Percentiles rank a stretch among this genome's conserved stretches.
Conservation (phyloP, 2,113 vertebrate species). For the Micronycteris hirsuta region DNA sequence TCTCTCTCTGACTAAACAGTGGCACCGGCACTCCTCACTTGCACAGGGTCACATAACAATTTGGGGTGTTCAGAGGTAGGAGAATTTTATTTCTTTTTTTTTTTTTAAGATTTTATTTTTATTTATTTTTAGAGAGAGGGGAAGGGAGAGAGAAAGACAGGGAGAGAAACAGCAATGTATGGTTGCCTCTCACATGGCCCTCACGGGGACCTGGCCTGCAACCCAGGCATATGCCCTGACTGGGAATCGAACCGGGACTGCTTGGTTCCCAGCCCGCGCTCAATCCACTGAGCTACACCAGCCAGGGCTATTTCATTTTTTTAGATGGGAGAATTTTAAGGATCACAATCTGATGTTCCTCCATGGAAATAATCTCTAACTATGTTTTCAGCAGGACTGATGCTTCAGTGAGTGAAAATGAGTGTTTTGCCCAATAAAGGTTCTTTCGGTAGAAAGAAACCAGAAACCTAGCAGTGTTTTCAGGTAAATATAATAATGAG, state of each 20-base stretch:
- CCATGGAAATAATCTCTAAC: neutral
- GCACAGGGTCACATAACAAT: neutral
- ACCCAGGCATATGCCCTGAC: too few relatives aligned
- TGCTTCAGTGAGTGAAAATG: neutral
- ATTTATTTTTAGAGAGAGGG: too few relatives aligned
- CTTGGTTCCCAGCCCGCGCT: too few relatives aligned
- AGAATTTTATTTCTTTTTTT: neutral
- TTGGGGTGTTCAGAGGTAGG: neutral
- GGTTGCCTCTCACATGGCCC: too few relatives aligned
- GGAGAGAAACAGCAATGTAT: too few relatives aligned
- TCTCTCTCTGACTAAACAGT: neutral
- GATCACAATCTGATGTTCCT: neutral
- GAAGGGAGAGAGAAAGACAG: too few relatives aligned
- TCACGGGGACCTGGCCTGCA: too few relatives aligned
- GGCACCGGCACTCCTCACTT: neutral
- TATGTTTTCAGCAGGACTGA: neutral
- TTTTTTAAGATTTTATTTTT: too few relatives aligned
- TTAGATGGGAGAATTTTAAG: neutral
- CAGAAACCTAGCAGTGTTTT: neutral
- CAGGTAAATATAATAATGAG: neutral
- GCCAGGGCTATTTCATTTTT: neutral
- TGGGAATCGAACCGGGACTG: too few relatives aligned
- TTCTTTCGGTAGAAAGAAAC: neutral
- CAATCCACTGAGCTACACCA: too few relatives aligned
- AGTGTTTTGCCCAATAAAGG: neutral